These are phyloP conservation scores for Cephalotes varians DNA, from an alignment of 2,888 invertebrate species.

Conservation along the genomic window DNA sequence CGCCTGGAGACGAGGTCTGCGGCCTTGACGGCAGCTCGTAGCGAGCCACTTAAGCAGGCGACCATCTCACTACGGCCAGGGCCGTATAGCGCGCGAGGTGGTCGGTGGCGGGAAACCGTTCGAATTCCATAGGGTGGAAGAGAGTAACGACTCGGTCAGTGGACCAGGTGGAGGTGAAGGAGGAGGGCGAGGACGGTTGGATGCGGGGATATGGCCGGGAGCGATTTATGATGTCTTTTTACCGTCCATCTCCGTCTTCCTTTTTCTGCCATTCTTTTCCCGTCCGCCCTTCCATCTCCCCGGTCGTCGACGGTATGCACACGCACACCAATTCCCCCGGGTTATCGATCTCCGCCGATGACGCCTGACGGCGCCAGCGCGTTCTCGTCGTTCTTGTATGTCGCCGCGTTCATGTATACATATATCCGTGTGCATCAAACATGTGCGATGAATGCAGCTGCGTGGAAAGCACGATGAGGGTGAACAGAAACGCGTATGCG, in stretches of 20 bases:
- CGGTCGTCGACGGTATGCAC: slow-evolving; percentile 51
- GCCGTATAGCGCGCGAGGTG: slow-evolving; percentile 78
- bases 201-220: slow-evolving; percentile 26
- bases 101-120: slow-evolving; percentile 62
- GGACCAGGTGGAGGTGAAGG: neutral
- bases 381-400: neutral
- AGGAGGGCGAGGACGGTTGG: neutral
- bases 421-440: slow-evolving; percentile 59
- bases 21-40: slow-evolving; percentile 66
- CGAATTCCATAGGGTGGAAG: slow-evolving; percentile 50
- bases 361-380: slow-evolving; percentile 71
- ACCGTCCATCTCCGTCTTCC: slow-evolving; percentile 46
- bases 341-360: slow-evolving; percentile 74
- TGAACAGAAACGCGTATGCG: slow-evolving; percentile 19
- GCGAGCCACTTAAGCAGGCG: slow-evolving; percentile 82
- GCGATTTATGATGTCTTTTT: slow-evolving; percentile 71
- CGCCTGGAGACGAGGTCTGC: slow-evolving; percentile 76
- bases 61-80: slow-evolving; percentile 83
- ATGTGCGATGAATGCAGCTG: slow-evolving; percentile 46
- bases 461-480: slow-evolving; percentile 37
- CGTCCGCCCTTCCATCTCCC: slow-evolving; percentile 47
- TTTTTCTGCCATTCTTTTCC: slow-evolving; percentile 55
- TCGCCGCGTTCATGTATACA: slow-evolving; percentile 33
- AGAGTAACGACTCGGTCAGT: slow-evolving; percentile 48
- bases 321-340: slow-evolving; percentile 58